Conservation (phyloP, 1,140 invertebrate species). For the Sycobia sp. region DNA sequence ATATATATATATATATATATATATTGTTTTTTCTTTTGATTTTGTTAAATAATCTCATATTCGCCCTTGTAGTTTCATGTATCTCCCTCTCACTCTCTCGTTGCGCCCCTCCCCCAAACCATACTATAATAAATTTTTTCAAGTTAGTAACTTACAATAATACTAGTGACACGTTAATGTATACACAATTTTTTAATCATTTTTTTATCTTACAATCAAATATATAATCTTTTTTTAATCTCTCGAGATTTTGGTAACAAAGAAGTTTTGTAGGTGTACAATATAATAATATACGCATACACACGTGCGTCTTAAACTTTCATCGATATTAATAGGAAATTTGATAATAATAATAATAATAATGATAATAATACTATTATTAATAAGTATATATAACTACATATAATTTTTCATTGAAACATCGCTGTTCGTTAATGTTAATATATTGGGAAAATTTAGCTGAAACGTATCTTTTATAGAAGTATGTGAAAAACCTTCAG, state of each 20-base stretch:
- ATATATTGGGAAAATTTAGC: constrained; percentile 22
- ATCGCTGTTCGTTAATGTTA: constrained; percentile 14
- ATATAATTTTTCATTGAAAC: constrained; percentile 7
- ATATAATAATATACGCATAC: constrained; percentile 16
- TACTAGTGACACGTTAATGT: constrained; percentile 27
- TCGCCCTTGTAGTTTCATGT: constrained; percentile 7
- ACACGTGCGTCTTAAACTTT: constrained; percentile 9
- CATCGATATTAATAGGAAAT: constrained; percentile 5
- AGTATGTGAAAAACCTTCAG: constrained; percentile 21
- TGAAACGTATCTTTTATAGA: constrained; percentile 11
- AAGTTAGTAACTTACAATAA: constrained; percentile 34
- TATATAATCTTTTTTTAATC: constrained; percentile 21
- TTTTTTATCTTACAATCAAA: constrained; percentile 29
- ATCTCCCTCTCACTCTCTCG: constrained; percentile 7
- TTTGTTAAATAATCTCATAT: constrained; percentile 20
- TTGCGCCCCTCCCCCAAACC: too few species aligned
- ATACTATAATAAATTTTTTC: constrained; percentile 23
- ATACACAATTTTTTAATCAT: constrained; percentile 14
- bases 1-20: too few species aligned
- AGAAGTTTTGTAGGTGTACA: constrained; percentile 24
- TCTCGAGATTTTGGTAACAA: constrained; percentile 27
- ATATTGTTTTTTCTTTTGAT: too few species aligned
- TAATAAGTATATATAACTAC: constrained; percentile 21
- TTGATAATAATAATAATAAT: constrained; percentile 21
- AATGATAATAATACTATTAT: too few species aligned